A percentile compares a stretch with the other conserved stretches of the same genome.
phyloP scores from a whole-genome alignment of 2,888 invertebrate species.

The Drosophila histrio region DNA sequence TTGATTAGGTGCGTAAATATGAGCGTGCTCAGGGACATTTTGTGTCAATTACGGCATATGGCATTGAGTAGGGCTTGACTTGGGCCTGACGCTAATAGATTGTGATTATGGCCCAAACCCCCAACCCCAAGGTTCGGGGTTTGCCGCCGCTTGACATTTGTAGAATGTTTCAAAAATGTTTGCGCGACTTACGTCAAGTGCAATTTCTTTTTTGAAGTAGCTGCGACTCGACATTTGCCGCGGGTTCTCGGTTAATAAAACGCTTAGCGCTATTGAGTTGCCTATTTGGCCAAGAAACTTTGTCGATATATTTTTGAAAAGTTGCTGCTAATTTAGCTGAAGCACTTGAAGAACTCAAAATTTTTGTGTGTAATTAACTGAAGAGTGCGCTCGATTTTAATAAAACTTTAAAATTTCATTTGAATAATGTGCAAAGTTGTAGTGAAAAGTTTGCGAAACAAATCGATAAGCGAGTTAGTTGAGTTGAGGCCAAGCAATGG shows the following conservation, averaged over 20 bases:
- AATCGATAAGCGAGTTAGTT: conserved; percentile 60
- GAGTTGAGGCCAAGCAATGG: conserved; percentile 12
- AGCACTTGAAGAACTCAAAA: conserved; percentile 69
- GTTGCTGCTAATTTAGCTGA: conserved; percentile 67
- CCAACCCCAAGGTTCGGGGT: too few species aligned
- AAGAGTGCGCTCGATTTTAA: conserved; percentile 54
- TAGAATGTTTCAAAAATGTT: conserved; percentile 30
- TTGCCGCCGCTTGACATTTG: conserved; percentile 18
- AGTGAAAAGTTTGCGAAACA: conserved; percentile 28
- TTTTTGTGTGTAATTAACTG: conserved; percentile 70
- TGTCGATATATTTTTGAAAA: conserved; percentile 79
- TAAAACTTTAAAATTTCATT: conserved; percentile 49
- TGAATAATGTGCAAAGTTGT: conserved; percentile 65
- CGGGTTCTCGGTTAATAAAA: conserved; percentile 46
- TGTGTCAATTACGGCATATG: conserved; percentile 46
- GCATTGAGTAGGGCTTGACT: conserved; percentile 33
- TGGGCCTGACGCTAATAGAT: conserved; percentile 50
- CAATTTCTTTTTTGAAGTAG: conserved; percentile 23
- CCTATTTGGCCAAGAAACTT: conserved; percentile 47
- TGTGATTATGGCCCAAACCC: conserved; percentile 39
- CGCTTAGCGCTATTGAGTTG: conserved; percentile 50
- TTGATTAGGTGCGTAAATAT: conserved; percentile 70
- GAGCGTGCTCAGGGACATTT: conserved; percentile 43
- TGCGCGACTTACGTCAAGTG: conserved; percentile 33
- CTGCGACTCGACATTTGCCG: conserved; percentile 4